Percentiles rank a stretch among this genome's conserved stretches.
phyloP scores from a whole-genome alignment of 2,113 vertebrate genomes.

The Macquaria ambigua region DNA sequence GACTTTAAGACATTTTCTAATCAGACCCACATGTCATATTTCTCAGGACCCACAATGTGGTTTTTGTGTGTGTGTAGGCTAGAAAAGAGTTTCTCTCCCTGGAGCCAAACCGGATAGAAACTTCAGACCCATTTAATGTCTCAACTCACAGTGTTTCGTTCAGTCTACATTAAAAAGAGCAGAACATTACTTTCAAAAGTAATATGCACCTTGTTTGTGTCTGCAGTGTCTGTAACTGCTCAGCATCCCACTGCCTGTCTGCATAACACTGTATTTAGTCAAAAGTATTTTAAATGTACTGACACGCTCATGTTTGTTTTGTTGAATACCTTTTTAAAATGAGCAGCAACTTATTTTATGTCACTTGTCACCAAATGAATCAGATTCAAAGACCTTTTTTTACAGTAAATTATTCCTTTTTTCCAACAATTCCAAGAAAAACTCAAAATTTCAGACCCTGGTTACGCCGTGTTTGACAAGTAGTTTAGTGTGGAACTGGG shows the following conservation, averaged over 20 bases:
- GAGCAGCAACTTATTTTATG: not conserved
- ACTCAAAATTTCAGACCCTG: too few relatives aligned
- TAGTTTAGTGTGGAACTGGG: not conserved
- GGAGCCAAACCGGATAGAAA: not conserved
- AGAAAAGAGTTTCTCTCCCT: not conserved
- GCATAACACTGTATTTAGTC: not conserved
- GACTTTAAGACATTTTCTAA: not conserved
- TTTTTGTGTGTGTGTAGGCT: not conserved
- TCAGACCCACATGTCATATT: not conserved
- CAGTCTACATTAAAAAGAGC: not conserved
- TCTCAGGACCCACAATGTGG: not conserved
- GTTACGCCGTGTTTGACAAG: not conserved
- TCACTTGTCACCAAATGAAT: not conserved
- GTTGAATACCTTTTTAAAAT: not conserved
- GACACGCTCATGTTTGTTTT: not conserved
- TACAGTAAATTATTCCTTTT: too few relatives aligned
- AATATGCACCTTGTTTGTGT: not conserved
- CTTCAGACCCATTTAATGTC: not conserved
- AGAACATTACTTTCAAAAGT: not conserved
- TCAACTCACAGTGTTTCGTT: not conserved
- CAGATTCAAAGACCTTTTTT: not conserved
- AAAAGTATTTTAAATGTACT: too few relatives aligned
- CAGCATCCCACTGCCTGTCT: not conserved
- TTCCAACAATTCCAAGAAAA: too few relatives aligned
- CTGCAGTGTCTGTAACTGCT: too few relatives aligned